Conservation (phyloP, 2,797 vertebrate species). For the Rhinogobio ventralis region DNA sequence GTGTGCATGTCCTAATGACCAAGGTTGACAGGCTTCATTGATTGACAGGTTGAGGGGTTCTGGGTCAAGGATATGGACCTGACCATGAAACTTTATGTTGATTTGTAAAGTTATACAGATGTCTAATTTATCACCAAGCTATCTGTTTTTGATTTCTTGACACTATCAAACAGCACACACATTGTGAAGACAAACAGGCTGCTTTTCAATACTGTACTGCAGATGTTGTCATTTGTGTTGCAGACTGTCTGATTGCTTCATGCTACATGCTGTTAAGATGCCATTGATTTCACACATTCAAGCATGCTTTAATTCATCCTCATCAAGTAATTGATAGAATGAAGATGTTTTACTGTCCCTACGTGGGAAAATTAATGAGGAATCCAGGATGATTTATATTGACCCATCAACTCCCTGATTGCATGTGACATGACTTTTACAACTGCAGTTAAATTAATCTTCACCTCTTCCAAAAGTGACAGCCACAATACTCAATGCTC, state of each 20-base stretch:
- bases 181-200: slow-evolving; percentile 17
- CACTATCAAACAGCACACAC: neutral
- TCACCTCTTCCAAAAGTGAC: slow-evolving; percentile 38
- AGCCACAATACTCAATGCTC: neutral
- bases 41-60: neutral
- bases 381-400: slow-evolving; percentile 66
- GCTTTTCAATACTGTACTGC: slow-evolving; percentile 10
- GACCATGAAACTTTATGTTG: neutral
- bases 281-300: slow-evolving; percentile 28
- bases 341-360: slow-evolving; percentile 59
- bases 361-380: slow-evolving; percentile 61
- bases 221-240: slow-evolving; percentile 26
- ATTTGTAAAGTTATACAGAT: neutral
- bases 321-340: slow-evolving; percentile 69
- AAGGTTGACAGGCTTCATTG: neutral
- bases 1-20: neutral
- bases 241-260: slow-evolving; percentile 9
- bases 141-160: neutral
- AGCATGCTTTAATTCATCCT: slow-evolving; percentile 62
- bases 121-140: neutral
- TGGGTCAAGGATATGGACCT: neutral
- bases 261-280: slow-evolving; percentile 15
- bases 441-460: slow-evolving; percentile 63
- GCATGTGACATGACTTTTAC: slow-evolving; percentile 64
- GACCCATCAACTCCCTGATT: slow-evolving; percentile 58